Evolutionary conservation across 2,113 vertebrate genomes (phyloP).

Genomic region (Ochotona curzoniae): DNA sequence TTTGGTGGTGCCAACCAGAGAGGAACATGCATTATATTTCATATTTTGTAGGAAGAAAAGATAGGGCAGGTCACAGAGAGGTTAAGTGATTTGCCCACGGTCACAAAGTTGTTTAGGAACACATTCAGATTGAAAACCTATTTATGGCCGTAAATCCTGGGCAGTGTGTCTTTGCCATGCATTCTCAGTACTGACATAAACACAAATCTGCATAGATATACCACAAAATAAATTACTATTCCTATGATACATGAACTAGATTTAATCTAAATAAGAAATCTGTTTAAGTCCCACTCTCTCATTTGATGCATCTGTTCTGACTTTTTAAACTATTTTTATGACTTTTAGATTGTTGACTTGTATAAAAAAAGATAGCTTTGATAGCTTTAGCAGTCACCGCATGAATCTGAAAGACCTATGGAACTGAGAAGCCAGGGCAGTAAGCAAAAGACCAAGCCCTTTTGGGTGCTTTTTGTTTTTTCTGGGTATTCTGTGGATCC

Average conservation of each 20-base stretch:
- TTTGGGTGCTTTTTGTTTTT: background rate
- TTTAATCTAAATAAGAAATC: conserved; percentile 1
- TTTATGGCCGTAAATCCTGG: background rate
- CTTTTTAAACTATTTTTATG: background rate
- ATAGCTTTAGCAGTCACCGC: background rate
- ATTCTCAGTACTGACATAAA: background rate
- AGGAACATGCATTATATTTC: background rate
- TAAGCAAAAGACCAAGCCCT: background rate
- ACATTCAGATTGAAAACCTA: background rate
- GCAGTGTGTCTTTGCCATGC: background rate
- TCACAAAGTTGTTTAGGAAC: background rate
- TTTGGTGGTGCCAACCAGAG: background rate
- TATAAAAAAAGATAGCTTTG: background rate
- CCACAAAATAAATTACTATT: conserved; percentile 19
- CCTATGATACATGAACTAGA: background rate
- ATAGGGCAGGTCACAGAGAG: background rate
- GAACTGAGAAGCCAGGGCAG: background rate
- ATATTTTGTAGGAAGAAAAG: background rate
- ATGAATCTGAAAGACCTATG: background rate
- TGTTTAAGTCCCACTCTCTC: background rate
- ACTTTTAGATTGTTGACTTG: conserved; percentile 1
- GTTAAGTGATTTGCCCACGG: background rate
- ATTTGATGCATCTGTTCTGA: background rate
- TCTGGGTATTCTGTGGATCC: background rate
- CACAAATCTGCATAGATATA: background rate